phyloP scores from a whole-genome alignment of 2,888 invertebrate genomes.

The Pantelozetes paolii region DNA sequence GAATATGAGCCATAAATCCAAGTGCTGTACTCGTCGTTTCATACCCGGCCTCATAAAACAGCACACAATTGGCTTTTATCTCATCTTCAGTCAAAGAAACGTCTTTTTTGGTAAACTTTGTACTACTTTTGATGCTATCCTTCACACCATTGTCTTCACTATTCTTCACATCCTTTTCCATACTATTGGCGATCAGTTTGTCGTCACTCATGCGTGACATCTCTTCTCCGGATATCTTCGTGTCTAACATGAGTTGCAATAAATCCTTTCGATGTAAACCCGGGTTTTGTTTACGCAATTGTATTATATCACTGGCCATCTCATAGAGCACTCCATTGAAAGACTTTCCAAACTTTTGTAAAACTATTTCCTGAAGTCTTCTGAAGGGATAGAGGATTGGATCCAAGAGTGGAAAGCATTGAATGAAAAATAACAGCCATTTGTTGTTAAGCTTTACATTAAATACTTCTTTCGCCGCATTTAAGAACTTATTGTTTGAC shows the following conservation, averaged over 20 bases:
- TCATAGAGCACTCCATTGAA: not conserved
- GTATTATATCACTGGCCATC: constrained; percentile 21
- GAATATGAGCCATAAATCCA: constrained; percentile 44
- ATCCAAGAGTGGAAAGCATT: constrained; percentile 43
- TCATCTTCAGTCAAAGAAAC: constrained; percentile 34
- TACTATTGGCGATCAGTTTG: not conserved
- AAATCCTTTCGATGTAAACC: constrained; percentile 40
- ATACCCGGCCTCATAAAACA: constrained; percentile 52
- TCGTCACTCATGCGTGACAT: not conserved
- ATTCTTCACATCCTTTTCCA: not conserved
- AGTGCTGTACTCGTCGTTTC: constrained; percentile 54
- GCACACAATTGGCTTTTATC: constrained; percentile 34
- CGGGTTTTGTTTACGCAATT: constrained; percentile 10
- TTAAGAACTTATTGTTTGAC: constrained; percentile 52
- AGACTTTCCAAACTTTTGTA: not conserved
- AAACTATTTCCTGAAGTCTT: not conserved
- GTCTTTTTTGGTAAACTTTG: not conserved
- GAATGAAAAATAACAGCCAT: not conserved
- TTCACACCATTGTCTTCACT: not conserved
- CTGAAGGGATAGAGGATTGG: constrained; percentile 7
- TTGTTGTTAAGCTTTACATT: not conserved
- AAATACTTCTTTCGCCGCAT: constrained; percentile 39
- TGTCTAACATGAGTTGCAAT: constrained; percentile 46
- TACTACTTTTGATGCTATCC: not conserved
- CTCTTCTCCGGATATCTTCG: constrained; percentile 21